Evolutionary conservation across 2,888 invertebrate genomes (phyloP), one percentile per base, ranked within the genome.

Genomic region (Meteorus colon): DNA sequence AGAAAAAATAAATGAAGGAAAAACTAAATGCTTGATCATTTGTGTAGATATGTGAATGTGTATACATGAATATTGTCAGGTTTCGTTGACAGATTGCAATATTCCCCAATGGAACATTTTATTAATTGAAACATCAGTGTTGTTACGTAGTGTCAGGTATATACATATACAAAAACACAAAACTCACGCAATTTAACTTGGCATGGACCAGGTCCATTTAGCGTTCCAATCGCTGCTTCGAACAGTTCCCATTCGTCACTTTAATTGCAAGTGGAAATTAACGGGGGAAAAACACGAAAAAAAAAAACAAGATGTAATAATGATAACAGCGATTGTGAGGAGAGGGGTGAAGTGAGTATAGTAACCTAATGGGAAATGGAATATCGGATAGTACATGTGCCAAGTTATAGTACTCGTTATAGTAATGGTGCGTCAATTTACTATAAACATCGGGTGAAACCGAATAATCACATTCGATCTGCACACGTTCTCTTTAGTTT

Each of bases 161-260:
- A 72, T 45, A 48, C 12, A 29, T 45, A 72, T 62, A 48, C 19
- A 29, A 72, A 72, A 72, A 72, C 72, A 63, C 63, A 34, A 48
- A 72, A 63, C 72, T 63, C 63, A 24, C 48, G 72, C 63, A 72
- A 65, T 72, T 72, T 72, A 72, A 72, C 72, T 72, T 72, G 63
- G 72, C 48, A 72, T 72, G 63, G 19, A 63, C 45, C 45, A 34
- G 72, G 63, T 72, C 62, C 63, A 72, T 72, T 72, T 31, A 62
- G 62, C 48, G 72, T 62, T 63, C 48, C 63, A 72, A 72, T 72
- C 48, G 48, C n/a, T 72, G 72, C 45, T 72, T 72, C 63, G 24
- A 72, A 45, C 63, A 63, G 48, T 72, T 72, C 63, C 63, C 72
- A 72, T 72, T 72, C 72, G 72, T 63, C 72, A 72, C 63, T 72